phyloP scores from a whole-genome alignment of 2,797 vertebrate genomes.

The Avahi laniger region DNA sequence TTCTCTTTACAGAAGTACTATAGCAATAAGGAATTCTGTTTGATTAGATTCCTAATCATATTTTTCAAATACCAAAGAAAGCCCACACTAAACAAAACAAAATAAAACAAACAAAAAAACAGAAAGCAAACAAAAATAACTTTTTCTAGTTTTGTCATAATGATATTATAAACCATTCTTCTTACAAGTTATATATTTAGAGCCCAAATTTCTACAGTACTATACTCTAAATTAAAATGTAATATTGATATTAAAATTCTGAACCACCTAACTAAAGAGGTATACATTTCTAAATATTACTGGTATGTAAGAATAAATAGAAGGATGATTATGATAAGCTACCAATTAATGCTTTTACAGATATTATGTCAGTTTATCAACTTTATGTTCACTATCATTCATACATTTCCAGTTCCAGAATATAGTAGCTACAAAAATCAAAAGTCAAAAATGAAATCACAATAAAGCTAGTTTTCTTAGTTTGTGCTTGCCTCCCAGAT shows the following conservation, averaged over 20 bases:
- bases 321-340: slow-evolving; percentile 84
- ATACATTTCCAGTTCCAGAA: slow-evolving; percentile 84
- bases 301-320: slow-evolving; percentile 81
- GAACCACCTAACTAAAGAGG: slow-evolving; percentile 62
- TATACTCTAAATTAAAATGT: slow-evolving; percentile 78
- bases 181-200: slow-evolving; percentile 48
- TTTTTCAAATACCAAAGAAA: slow-evolving; percentile 72
- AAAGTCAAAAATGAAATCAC: slow-evolving; percentile 72
- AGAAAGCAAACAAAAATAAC: slow-evolving; percentile 31
- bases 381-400: slow-evolving; percentile 83
- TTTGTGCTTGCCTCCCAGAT: slow-evolving; percentile 87
- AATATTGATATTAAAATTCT: slow-evolving; percentile 78
- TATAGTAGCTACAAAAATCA: slow-evolving; percentile 81
- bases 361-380: slow-evolving; percentile 84
- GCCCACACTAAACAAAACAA: background rate
- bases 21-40: slow-evolving; percentile 71
- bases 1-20: slow-evolving; percentile 74
- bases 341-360: slow-evolving; percentile 83
- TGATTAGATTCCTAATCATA: slow-evolving; percentile 74
- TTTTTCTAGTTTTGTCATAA: slow-evolving; percentile 69
- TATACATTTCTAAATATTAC: slow-evolving; percentile 81
- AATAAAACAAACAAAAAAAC: background rate
- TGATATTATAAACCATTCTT: slow-evolving; percentile 72
- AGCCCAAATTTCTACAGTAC: slow-evolving; percentile 60
- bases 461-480: slow-evolving; percentile 82